Evolutionary conservation across 2,888 invertebrate genomes (phyloP), one percentile per base, ranked within the genome.

Genomic region (Magallana nippona): DNA sequence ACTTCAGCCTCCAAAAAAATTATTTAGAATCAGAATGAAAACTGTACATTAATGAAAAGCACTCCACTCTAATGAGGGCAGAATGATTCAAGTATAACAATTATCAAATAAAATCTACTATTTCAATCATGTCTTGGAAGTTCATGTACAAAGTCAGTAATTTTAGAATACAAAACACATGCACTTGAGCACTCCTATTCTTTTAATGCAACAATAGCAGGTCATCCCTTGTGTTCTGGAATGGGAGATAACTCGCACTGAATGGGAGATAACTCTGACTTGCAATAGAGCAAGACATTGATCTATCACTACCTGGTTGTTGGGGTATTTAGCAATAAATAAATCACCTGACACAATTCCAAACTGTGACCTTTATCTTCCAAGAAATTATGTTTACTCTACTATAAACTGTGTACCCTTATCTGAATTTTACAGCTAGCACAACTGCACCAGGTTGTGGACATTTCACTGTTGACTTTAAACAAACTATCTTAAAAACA

Each of bases 21-120:
- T 27, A 71, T 71, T 71, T 71, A 71, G 71, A 32, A 22, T 71
- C 27, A 22, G 44, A 27, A 27, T 27, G 27, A 71, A 60, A 71
- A 71, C 10, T 27, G 71, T 27, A 71, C 22, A 11, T 27, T 71
- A 71, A 71, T 71, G 71, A 71, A 71, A 13, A 32, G 27, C 71
- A 32, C 71, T 71, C 71, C 71, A 71, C 71, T 71, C 32, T 71
- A 71, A 71, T 71, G 71, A 71, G 71, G 71, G 71, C 71, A 71
- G 71, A 71, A 71, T 71, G 71, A 71, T 71, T 71, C 71, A 71
- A 71, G 71, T 27, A 15, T 22, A 22, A 71, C 71, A 71, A 71
- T 71, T 71, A 71, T 27, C 32, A 22, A 10, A 27, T 22, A 71
- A 71, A 22, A 71, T 71, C 71, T 71, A 71, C 71, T 71, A 71